Base-by-base conservation (phyloP, 2,888 invertebrate genomes). In the Dolichomitus sp. region DNA sequence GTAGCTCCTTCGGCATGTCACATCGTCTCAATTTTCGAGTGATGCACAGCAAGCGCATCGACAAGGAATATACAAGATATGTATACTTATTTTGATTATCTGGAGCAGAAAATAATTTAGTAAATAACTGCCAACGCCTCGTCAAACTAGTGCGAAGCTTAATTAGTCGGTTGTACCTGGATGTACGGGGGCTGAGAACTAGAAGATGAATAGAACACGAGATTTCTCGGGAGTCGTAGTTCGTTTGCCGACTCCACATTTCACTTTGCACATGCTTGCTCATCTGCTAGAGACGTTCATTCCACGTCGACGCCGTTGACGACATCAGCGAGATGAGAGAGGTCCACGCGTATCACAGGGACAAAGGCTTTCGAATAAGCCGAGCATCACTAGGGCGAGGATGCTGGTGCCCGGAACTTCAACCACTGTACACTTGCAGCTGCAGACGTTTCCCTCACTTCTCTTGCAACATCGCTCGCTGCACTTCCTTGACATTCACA, bases 341-440 rank as follows among this genome's bases (percentile, higher is more conserved):
- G 48, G 23, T 68, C 63, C 37, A 68, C 54, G 37, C 45, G 40
- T 68, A 61, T 69, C 77, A 63, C 52, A 11, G 30, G 68, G 45
- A 81, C 81, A 81, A 81, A 81, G 81, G 68, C 63, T 50, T 61
- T 52, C 73, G 54, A 37, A 61, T 45, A 72, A 81, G 54, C 68
- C 52, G 50, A 42, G 76, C 59, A 59, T 42, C 61, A 27, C 27
- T 9, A 42, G 59, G 17, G 50, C 68, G 59, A 50, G 63, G 50
- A 76, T 70, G 59, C 75, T 70, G 57, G 70, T 14, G 76, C 72
- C 81, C 72, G 72, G 52, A 77, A 81, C 61, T 68, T 52, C 66
- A 70, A 81, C 66, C 81, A 59, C 68, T 77, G 81, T 37, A 11
- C 73, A 77, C 72, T 73, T 61, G 61, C 69, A 73, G 68, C 54